Percentiles rank a stretch among this genome's conserved stretches.
phyloP scores from a whole-genome alignment of 1,140 invertebrate species.

The Drosophila arawakana region DNA sequence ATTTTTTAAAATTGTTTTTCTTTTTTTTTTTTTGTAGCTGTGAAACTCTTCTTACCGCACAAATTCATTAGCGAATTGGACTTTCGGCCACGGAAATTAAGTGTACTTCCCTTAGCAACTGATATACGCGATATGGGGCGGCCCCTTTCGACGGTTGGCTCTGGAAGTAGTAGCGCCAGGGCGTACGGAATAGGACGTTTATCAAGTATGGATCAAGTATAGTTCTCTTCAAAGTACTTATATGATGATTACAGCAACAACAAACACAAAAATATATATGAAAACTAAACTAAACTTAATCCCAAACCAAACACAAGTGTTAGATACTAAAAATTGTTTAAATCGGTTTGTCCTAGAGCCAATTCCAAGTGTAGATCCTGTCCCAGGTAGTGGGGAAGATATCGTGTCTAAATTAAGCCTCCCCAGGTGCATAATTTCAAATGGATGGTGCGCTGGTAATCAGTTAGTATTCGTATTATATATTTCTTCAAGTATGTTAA shows the following conservation, averaged over 20 bases:
- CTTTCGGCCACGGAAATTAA: slow-evolving; percentile 90
- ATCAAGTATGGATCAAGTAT: slow-evolving; percentile 11
- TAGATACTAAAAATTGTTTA: slow-evolving; percentile 1
- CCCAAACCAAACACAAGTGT: slow-evolving; percentile 23
- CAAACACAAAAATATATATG: slow-evolving; percentile 20
- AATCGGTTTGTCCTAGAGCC: slow-evolving; percentile 5
- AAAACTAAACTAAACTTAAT: slow-evolving; percentile 18
- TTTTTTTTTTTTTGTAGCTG: slow-evolving; percentile 32
- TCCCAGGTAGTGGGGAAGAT: not conserved
- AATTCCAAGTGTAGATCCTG: slow-evolving; percentile 10
- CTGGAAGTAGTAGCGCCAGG: slow-evolving; percentile 75
- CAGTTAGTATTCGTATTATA: slow-evolving; percentile 20
- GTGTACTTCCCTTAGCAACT: slow-evolving; percentile 85
- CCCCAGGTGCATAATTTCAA: slow-evolving; percentile 30
- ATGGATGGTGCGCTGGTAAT: slow-evolving; percentile 19
- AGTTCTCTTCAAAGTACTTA: slow-evolving; percentile 5
- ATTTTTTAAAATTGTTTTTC: slow-evolving; percentile 41
- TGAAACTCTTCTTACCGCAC: slow-evolving; percentile 90
- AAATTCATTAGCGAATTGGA: slow-evolving; percentile 97
- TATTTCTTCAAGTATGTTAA: slow-evolving; percentile 20
- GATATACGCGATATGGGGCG: slow-evolving; percentile 84
- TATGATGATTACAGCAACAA: slow-evolving; percentile 4
- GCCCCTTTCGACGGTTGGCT: slow-evolving; percentile 84
- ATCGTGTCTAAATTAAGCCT: not conserved
- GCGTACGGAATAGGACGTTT: slow-evolving; percentile 6